phyloP scores from a whole-genome alignment of 2,113 vertebrate species.

The Eupsittula cactorum region DNA sequence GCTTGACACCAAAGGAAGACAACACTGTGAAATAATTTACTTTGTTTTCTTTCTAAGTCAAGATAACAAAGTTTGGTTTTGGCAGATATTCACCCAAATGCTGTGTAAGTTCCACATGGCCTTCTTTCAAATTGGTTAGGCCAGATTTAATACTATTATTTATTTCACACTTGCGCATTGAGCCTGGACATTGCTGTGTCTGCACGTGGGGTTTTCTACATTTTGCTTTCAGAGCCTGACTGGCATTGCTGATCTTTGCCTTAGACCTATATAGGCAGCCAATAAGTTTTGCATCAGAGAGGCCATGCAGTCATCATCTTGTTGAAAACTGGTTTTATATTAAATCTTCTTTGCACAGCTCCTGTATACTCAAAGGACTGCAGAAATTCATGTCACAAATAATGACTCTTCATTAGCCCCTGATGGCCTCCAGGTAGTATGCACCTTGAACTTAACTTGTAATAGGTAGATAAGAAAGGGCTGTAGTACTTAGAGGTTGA shows the following conservation, averaged over 20 bases:
- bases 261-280: background rate
- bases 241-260: background rate
- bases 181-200: background rate
- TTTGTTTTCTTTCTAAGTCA: background rate
- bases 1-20: background rate
- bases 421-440: background rate
- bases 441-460: background rate
- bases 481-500: background rate
- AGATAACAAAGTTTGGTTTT: background rate
- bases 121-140: background rate
- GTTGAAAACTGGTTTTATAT: background rate
- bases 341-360: background rate
- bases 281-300: background rate
- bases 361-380: background rate
- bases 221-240: background rate
- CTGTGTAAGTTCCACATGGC: background rate
- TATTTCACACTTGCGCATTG: background rate
- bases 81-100: background rate
- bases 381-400: background rate
- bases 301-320: background rate
- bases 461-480: background rate
- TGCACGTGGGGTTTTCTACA: background rate
- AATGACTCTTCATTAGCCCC: background rate
- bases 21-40: background rate
- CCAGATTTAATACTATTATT: background rate